Evolutionary conservation across 2,888 invertebrate species (phyloP).

Genomic region (Drosophila antonietae): DNA sequence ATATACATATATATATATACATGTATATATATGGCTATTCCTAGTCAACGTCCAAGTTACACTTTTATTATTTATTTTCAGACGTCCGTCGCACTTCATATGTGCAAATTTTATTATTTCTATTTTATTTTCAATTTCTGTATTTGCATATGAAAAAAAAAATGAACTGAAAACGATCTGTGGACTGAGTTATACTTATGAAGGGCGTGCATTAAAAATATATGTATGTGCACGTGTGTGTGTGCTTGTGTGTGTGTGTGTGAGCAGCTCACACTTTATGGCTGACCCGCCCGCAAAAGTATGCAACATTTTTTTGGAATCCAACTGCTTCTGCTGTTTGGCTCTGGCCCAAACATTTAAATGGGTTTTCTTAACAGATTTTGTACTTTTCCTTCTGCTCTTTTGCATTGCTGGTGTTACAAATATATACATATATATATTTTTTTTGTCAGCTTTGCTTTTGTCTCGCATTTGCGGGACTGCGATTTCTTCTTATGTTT

Average conservation of each 20-base stretch:
- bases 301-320: slow-evolving; percentile 41
- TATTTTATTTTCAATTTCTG: slow-evolving; percentile 43
- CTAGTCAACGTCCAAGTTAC: slow-evolving; percentile 12
- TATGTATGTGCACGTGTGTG: neutral
- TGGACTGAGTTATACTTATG: slow-evolving; percentile 29
- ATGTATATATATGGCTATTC: neutral
- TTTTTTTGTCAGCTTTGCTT: slow-evolving; percentile 35
- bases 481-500: slow-evolving; percentile 38
- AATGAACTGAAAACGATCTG: slow-evolving; percentile 33
- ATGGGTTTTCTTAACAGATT: slow-evolving; percentile 79
- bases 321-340: slow-evolving; percentile 11
- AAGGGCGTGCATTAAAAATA: slow-evolving; percentile 28
- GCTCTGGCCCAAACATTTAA: slow-evolving; percentile 56
- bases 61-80: slow-evolving; percentile 45
- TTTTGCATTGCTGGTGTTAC: slow-evolving; percentile 44
- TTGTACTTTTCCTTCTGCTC: slow-evolving; percentile 29
- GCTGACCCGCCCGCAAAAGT: slow-evolving; percentile 33
- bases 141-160: slow-evolving; percentile 48
- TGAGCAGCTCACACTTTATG: slow-evolving; percentile 27
- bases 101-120: slow-evolving; percentile 27
- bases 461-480: slow-evolving; percentile 62
- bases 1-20: neutral
- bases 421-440: slow-evolving; percentile 9
- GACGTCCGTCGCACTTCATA: slow-evolving; percentile 31
- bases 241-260: neutral